Percentiles rank a stretch among this genome's conserved stretches.
These are phyloP conservation scores for Eupithecia centaureata DNA, from an alignment of 2,888 invertebrate genomes.

Conservation along the genomic window DNA sequence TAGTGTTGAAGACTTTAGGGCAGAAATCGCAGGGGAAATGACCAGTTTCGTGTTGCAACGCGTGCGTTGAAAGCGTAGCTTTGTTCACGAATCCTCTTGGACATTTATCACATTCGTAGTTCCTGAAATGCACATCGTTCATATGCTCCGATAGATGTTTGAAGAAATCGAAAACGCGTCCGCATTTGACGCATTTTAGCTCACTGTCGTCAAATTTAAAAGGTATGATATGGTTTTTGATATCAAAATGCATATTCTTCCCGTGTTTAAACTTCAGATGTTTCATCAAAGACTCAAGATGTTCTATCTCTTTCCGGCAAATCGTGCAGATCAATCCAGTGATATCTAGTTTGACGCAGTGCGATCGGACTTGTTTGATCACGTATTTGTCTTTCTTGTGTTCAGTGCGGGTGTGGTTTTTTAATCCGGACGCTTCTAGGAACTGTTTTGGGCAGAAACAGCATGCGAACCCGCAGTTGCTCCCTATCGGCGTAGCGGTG, in stretches of 20 bases:
- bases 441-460: constrained; percentile 63
- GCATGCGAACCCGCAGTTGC: constrained; percentile 33
- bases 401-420: neutral
- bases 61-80: constrained; percentile 47
- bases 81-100: constrained; percentile 58
- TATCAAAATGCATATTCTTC: constrained; percentile 52
- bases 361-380: constrained; percentile 47
- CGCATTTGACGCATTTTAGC: constrained; percentile 32
- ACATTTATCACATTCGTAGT: constrained; percentile 61
- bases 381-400: constrained; percentile 19
- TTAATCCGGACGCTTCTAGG: neutral
- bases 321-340: constrained; percentile 60
- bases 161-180: constrained; percentile 47
- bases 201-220: constrained; percentile 59
- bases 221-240: constrained; percentile 65
- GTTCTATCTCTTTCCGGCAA: constrained; percentile 48
- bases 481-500: neutral
- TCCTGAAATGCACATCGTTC: constrained; percentile 62
- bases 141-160: constrained; percentile 65
- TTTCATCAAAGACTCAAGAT: constrained; percentile 51
- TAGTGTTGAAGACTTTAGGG: constrained; percentile 63
- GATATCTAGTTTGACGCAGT: constrained; percentile 62
- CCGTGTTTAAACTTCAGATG: constrained; percentile 56
- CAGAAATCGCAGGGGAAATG: constrained; percentile 57
- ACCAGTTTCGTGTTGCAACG: constrained; percentile 45